Evolutionary conservation across 2,113 vertebrate species (phyloP).

Genomic region (Anarhynchus alexandrinus): DNA sequence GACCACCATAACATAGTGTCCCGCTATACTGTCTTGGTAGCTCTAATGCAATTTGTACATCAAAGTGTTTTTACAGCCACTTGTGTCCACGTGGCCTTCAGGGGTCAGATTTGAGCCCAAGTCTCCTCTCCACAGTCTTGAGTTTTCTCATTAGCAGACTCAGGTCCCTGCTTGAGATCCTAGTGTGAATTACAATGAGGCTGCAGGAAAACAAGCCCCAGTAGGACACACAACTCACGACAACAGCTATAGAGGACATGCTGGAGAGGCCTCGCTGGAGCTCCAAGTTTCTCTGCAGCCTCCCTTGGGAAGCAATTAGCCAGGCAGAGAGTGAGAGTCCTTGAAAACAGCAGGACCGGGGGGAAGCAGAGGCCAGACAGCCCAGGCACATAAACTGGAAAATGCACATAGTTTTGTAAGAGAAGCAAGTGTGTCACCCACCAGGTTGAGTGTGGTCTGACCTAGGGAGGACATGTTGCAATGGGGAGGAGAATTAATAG

Average conservation of each 20-base stretch:
- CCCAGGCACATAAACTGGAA: neutral
- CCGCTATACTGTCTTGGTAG: neutral
- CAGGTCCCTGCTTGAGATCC: neutral
- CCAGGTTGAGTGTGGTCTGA: neutral
- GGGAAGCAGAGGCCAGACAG: neutral
- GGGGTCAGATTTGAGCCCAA: neutral
- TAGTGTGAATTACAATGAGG: neutral
- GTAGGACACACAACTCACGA: neutral
- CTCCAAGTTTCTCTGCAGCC: neutral
- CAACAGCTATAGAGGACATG: neutral
- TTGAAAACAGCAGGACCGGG: neutral
- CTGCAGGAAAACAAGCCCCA: neutral
- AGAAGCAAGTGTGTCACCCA: neutral
- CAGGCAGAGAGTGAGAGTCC: neutral
- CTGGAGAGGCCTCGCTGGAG: neutral
- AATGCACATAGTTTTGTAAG: neutral
- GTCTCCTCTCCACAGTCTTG: neutral
- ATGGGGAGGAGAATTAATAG: neutral
- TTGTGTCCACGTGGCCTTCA: neutral
- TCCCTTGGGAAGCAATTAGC: conserved; percentile 4
- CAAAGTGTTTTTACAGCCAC: neutral
- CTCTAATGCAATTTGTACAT: neutral
- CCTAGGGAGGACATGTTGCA: neutral
- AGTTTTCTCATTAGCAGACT: neutral
- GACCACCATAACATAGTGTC: neutral